phyloP scores from a whole-genome alignment of 1,140 invertebrate genomes.

The Solen grandis region DNA sequence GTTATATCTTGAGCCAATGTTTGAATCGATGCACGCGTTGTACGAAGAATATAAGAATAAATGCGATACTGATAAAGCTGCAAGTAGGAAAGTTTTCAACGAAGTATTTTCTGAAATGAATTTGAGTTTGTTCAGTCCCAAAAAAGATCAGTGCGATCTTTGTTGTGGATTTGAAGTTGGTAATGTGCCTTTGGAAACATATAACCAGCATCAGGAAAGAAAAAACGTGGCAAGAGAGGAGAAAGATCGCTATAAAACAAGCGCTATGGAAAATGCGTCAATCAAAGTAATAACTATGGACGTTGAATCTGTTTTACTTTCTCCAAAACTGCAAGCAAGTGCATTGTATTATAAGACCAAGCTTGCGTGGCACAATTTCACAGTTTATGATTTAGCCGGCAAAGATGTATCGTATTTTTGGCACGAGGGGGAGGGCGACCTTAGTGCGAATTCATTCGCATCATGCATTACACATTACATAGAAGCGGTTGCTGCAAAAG shows the following conservation, averaged over 20 bases:
- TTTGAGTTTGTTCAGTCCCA: slow-evolving; percentile 25
- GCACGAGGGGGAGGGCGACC: slow-evolving; percentile 38
- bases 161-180: slow-evolving; percentile 20
- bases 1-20: slow-evolving; percentile 30
- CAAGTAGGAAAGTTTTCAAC: slow-evolving; percentile 7
- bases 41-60: slow-evolving; percentile 16
- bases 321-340: slow-evolving; percentile 30
- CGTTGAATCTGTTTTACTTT: slow-evolving; percentile 19
- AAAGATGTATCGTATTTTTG: slow-evolving; percentile 20
- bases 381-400: slow-evolving; percentile 17
- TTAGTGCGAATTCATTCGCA: slow-evolving; percentile 31
- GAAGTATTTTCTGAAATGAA: slow-evolving; percentile 20
- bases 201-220: slow-evolving; percentile 4
- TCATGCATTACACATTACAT: slow-evolving; percentile 16
- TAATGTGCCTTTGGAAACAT: slow-evolving; percentile 8
- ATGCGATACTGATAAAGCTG: not conserved
- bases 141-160: slow-evolving; percentile 41
- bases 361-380: slow-evolving; percentile 39
- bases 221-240: slow-evolving; percentile 25
- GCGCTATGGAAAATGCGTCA: not conserved
- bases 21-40: slow-evolving; percentile 11
- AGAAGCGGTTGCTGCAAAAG: not conserved
- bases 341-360: slow-evolving; percentile 49
- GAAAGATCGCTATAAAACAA: slow-evolving; percentile 17
- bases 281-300: slow-evolving; percentile 45